Percentiles rank a stretch among this genome's conserved stretches.
These are phyloP conservation scores for Campopleginae sp. DNA, from an alignment of 2,888 invertebrate genomes.

Conservation along the genomic window DNA sequence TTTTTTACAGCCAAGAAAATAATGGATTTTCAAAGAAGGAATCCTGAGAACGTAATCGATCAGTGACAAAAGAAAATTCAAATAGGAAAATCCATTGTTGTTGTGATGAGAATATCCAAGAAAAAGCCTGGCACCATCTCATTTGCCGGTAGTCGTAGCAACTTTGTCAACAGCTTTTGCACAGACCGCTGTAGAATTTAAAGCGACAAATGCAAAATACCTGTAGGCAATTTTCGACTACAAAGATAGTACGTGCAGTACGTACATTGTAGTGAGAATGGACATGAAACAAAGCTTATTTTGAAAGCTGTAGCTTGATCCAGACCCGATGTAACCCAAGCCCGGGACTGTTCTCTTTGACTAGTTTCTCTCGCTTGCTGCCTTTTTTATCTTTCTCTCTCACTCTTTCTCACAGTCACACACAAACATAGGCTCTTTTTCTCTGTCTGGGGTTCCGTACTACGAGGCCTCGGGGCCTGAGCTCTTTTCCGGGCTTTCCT, in stretches of 20 bases:
- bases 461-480: slow-evolving; percentile 56
- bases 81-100: slow-evolving; percentile 2
- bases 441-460: not conserved
- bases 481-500: slow-evolving; percentile 53
- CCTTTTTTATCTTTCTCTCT: slow-evolving; percentile 7
- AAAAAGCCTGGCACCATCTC: not conserved
- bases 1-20: slow-evolving; percentile 27
- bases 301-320: slow-evolving; percentile 64
- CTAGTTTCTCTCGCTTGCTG: slow-evolving; percentile 48
- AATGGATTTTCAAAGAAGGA: slow-evolving; percentile 29
- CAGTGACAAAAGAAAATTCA: not conserved
- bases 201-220: slow-evolving; percentile 14
- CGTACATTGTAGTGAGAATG: slow-evolving; percentile 39
- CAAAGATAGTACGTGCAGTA: slow-evolving; percentile 40
- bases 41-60: not conserved
- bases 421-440: not conserved
- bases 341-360: slow-evolving; percentile 65
- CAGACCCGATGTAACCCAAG: slow-evolving; percentile 62
- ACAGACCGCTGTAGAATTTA: not conserved
- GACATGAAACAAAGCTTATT: slow-evolving; percentile 64
- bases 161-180: slow-evolving; percentile 20
- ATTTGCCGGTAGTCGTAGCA: not conserved
- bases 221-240: slow-evolving; percentile 46
- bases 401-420: not conserved
- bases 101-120: not conserved